phyloP scores from a whole-genome alignment of 2,888 invertebrate species.

The Pyrrhosoma nymphula region DNA sequence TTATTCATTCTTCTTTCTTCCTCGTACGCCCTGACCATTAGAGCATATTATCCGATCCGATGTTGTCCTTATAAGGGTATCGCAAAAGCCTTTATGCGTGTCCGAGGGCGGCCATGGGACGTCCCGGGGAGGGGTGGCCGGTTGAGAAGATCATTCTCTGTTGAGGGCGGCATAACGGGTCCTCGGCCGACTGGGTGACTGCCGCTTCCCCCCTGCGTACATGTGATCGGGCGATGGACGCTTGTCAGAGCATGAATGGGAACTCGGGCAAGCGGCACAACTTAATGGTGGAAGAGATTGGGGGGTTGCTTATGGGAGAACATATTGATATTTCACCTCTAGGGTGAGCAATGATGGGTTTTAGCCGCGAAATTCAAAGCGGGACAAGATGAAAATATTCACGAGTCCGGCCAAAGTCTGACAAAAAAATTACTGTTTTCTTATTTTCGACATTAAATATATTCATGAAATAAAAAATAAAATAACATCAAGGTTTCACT shows the following conservation, averaged over 20 bases:
- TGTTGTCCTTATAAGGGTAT: slow-evolving; percentile 59
- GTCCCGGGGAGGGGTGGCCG: background rate
- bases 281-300: slow-evolving; percentile 6
- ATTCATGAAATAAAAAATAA: no score
- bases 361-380: background rate
- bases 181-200: background rate
- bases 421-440: no score
- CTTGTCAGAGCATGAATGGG: slow-evolving; percentile 53
- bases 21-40: slow-evolving; percentile 15
- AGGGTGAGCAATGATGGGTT: background rate
- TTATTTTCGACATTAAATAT: no score
- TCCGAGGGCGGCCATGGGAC: background rate
- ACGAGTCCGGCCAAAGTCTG: background rate
- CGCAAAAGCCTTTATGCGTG: slow-evolving; percentile 19
- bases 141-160: background rate
- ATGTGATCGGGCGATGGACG: background rate
- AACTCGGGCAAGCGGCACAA: background rate
- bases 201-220: background rate
- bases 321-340: background rate
- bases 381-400: background rate
- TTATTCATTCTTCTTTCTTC: background rate
- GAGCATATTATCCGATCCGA: slow-evolving; percentile 57
- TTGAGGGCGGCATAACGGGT: slow-evolving; percentile 53
- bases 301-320: background rate
- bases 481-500: no score